Conservation (phyloP, 2,888 invertebrate genomes). For the Elmis aenea region DNA sequence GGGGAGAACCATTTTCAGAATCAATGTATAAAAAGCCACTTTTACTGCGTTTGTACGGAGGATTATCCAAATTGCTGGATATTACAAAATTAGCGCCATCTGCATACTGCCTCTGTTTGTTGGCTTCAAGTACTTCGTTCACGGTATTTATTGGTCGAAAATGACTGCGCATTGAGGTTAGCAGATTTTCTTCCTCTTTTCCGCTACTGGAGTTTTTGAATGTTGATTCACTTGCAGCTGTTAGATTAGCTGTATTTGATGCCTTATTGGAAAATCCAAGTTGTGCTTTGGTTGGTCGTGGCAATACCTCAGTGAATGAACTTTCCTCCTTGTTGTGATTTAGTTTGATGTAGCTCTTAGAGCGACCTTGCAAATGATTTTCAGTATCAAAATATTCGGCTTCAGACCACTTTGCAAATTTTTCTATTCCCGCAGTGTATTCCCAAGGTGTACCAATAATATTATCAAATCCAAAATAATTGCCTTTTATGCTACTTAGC, state of each 20-base stretch:
- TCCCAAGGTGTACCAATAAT: slow-evolving; percentile 4
- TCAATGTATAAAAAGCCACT: slow-evolving; percentile 59
- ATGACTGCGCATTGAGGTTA: slow-evolving; percentile 75
- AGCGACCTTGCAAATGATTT: slow-evolving; percentile 25
- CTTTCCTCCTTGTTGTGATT: slow-evolving; percentile 59
- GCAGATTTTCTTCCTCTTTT: slow-evolving; percentile 42
- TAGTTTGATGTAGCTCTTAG: slow-evolving; percentile 49
- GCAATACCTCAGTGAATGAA: slow-evolving; percentile 58
- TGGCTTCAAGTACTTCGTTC: slow-evolving; percentile 39
- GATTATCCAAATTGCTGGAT: slow-evolving; percentile 54
- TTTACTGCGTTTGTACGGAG: slow-evolving; percentile 60
- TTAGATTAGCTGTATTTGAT: slow-evolving; percentile 8
- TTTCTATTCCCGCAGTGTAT: slow-evolving; percentile 6
- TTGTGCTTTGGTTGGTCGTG: slow-evolving; percentile 29
- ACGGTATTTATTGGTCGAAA: slow-evolving; percentile 74
- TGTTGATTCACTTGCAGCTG: slow-evolving; percentile 7
- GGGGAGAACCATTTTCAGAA: slow-evolving; percentile 45
- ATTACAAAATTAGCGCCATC: slow-evolving; percentile 74
- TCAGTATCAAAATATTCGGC: slow-evolving; percentile 33
- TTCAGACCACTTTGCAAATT: slow-evolving; percentile 27
- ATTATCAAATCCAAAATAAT: slow-evolving; percentile 3
- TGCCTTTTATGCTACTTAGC: neutral
- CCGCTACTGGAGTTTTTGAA: slow-evolving; percentile 14
- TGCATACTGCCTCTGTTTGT: slow-evolving; percentile 49
- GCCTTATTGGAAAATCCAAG: slow-evolving; percentile 18